These are phyloP conservation scores for Melipona bicolor DNA, from an alignment of 2,888 invertebrate species.

Conservation along the genomic window DNA sequence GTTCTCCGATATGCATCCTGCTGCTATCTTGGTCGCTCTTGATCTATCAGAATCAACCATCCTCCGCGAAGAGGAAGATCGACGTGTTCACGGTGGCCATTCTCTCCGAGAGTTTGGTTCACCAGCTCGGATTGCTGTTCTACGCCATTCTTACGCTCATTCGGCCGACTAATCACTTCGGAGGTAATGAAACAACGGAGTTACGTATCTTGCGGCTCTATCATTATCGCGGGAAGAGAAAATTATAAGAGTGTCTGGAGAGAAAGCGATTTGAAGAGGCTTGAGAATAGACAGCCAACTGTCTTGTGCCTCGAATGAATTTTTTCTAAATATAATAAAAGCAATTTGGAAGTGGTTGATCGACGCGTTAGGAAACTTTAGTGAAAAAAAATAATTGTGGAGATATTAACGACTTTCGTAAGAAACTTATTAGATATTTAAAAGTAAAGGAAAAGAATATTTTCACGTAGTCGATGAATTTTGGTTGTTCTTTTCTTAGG, in stretches of 20 bases:
- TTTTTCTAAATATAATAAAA: slow-evolving; percentile 1
- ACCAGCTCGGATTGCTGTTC: slow-evolving; percentile 82
- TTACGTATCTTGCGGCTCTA: background rate
- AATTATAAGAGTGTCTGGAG: background rate
- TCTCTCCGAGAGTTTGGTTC: slow-evolving; percentile 82
- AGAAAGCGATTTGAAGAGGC: background rate
- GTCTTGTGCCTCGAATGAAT: background rate
- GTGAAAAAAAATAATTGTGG: too few relatives aligned
- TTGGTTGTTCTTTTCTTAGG: too few relatives aligned
- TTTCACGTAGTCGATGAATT: too few relatives aligned
- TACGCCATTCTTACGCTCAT: slow-evolving; percentile 83
- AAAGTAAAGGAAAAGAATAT: too few relatives aligned
- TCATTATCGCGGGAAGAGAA: background rate
- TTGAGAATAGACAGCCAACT: background rate
- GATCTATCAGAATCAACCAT: slow-evolving; percentile 84
- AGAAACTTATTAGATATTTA: too few relatives aligned
- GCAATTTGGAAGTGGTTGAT: background rate
- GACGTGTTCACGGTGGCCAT: slow-evolving; percentile 85
- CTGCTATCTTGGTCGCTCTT: slow-evolving; percentile 84
- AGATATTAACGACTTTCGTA: too few relatives aligned
- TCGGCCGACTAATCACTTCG: slow-evolving; percentile 81
- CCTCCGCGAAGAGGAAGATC: slow-evolving; percentile 83
- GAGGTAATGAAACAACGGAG: slow-evolving; percentile 72
- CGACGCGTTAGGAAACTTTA: background rate
- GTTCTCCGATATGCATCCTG: slow-evolving; percentile 84